A percentile compares a stretch with the other conserved stretches of the same genome.
phyloP scores from a whole-genome alignment of 1,140 invertebrate genomes.

The Cyrtorhinus lividipennis region DNA sequence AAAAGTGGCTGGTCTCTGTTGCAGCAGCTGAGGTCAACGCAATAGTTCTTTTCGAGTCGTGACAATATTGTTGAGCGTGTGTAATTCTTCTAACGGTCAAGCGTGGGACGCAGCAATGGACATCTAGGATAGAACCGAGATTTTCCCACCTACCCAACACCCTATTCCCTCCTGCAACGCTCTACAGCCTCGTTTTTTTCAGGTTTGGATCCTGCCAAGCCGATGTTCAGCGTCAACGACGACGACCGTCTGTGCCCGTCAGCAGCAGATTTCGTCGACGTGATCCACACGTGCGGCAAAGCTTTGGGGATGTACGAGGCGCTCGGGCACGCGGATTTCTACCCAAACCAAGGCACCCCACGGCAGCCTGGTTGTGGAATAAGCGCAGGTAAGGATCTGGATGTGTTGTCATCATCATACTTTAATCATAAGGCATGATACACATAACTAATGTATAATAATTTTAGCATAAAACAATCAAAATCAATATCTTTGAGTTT shows the following conservation, averaged over 20 bases:
- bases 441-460: neutral
- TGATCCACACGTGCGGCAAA: conserved; percentile 42
- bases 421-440: neutral
- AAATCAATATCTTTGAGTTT: neutral
- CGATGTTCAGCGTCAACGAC: conserved; percentile 33
- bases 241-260: conserved; percentile 28
- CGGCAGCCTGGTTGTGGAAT: conserved; percentile 46
- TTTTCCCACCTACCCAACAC: too few relatives aligned
- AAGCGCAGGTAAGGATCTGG: neutral
- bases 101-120: too few relatives aligned
- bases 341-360: conserved; percentile 40
- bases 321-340: conserved; percentile 44
- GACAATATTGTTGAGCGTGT: too few relatives aligned
- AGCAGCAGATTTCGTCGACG: conserved; percentile 41
- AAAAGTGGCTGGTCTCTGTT: too few relatives aligned
- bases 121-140: too few relatives aligned
- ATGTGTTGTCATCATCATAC: neutral
- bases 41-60: too few relatives aligned
- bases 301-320: conserved; percentile 37
- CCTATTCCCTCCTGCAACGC: too few relatives aligned
- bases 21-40: too few relatives aligned
- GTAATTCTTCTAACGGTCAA: too few relatives aligned
- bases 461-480: neutral
- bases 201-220: conserved; percentile 28
- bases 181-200: too few relatives aligned